Evolutionary conservation across 2,113 vertebrate genomes (phyloP).

Genomic region (Xiphophorus couchianus): DNA sequence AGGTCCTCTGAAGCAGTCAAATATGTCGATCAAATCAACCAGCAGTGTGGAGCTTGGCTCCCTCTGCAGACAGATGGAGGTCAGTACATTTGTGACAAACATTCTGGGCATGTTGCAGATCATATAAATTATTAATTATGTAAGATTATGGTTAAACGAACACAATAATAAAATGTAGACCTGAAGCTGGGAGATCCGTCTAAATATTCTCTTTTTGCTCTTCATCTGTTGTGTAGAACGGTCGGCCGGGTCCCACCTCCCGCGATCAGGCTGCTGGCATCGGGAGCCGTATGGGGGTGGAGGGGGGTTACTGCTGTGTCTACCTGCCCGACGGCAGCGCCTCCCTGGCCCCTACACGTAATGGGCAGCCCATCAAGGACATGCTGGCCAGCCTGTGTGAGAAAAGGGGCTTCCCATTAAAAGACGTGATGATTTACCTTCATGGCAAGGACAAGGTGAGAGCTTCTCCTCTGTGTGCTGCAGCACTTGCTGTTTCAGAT

Average conservation of each 20-base stretch:
- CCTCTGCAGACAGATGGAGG: slow-evolving; percentile 79
- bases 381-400: slow-evolving; percentile 92
- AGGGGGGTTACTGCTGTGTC: slow-evolving; percentile 90
- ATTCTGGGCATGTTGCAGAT: not conserved
- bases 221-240: slow-evolving; percentile 62
- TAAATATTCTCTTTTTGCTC: not conserved
- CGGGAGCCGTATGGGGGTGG: slow-evolving; percentile 58
- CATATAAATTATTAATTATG: no score
- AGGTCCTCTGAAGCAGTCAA: slow-evolving; percentile 78
- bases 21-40: slow-evolving; percentile 85
- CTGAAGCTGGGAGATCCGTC: not conserved
- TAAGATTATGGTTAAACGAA: not conserved
- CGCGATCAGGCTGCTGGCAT: slow-evolving; percentile 46
- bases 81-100: slow-evolving; percentile 39
- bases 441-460: slow-evolving; percentile 91
- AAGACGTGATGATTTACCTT: slow-evolving; percentile 91
- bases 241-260: slow-evolving; percentile 76
- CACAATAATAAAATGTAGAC: not conserved
- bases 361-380: slow-evolving; percentile 84
- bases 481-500: not conserved
- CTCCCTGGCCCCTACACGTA: slow-evolving; percentile 85
- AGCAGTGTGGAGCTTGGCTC: slow-evolving; percentile 90
- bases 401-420: slow-evolving; percentile 90
- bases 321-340: slow-evolving; percentile 93
- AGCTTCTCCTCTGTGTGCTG: not conserved